These are phyloP conservation scores for Vimba vimba DNA, from an alignment of 2,113 vertebrate species.

Conservation along the genomic window DNA sequence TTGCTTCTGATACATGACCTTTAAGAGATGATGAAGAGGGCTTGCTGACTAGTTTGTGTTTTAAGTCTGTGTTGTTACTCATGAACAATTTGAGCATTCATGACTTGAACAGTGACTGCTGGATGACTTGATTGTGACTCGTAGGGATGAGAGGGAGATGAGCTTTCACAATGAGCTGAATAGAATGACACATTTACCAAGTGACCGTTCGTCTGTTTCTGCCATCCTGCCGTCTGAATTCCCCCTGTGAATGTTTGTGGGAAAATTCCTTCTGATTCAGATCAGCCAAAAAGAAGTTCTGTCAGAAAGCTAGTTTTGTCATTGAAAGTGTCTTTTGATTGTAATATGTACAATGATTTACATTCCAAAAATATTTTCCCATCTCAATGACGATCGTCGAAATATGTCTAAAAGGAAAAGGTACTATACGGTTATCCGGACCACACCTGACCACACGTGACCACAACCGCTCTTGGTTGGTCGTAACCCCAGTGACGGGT, in stretches of 20 bases:
- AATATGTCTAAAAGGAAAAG: not conserved
- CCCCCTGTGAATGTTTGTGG: not conserved
- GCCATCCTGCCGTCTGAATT: not conserved
- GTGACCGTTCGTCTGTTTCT: constrained; percentile 10
- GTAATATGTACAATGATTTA: not conserved
- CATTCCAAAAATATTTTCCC: no score
- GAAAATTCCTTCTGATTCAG: not conserved
- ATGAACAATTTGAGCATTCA: not conserved
- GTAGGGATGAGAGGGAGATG: not conserved
- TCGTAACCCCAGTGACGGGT: no score
- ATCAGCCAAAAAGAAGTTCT: not conserved
- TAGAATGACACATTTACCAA: constrained; percentile 33
- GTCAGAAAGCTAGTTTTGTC: not conserved
- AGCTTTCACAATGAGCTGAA: constrained; percentile 28
- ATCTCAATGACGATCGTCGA: not conserved
- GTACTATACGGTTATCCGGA: no score
- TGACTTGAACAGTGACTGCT: not conserved
- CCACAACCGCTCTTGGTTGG: no score
- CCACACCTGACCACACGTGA: no score
- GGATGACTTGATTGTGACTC: constrained; percentile 10
- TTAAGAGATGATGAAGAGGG: not conserved
- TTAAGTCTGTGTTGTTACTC: not conserved
- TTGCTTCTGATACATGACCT: constrained; percentile 5
- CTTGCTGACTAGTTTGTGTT: constrained; percentile 1
- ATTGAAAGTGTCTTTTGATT: not conserved